Evolutionary conservation across 1,140 invertebrate species (phyloP).

Genomic region (Anastatus disparis): DNA sequence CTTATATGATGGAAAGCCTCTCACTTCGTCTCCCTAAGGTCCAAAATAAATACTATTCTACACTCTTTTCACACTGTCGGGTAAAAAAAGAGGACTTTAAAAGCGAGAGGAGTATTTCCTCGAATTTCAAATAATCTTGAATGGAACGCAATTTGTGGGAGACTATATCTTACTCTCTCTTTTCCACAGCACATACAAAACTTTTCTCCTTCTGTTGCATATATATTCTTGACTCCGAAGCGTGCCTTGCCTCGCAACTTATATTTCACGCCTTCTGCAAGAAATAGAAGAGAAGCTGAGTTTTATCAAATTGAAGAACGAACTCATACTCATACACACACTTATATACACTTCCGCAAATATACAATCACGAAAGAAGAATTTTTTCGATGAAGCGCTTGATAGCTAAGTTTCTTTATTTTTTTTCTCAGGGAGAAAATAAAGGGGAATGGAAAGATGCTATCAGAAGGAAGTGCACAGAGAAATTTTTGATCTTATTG

Average conservation of each 20-base stretch:
- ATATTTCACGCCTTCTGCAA: conserved; percentile 40
- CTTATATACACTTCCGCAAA: neutral
- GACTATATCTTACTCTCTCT: conserved; percentile 9
- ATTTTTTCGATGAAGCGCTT: neutral
- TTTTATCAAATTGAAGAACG: conserved; percentile 32
- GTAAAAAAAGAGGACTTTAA: too few species aligned
- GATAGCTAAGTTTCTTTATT: conserved; percentile 2
- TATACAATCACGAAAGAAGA: neutral
- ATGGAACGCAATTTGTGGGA: conserved; percentile 62
- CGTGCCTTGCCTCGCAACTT: conserved; percentile 37
- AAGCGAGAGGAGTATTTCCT: conserved; percentile 51
- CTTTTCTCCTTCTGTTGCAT: neutral
- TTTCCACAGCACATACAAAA: conserved; percentile 33
- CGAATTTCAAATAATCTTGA: conserved; percentile 63
- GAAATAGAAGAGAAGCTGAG: too few species aligned
- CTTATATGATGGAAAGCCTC: conserved; percentile 63
- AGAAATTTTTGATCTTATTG: neutral
- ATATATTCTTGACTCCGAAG: neutral
- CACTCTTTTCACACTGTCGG: too few species aligned
- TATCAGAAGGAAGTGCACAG: neutral
- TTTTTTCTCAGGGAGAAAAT: neutral
- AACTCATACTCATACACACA: neutral
- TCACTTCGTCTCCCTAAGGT: too few species aligned
- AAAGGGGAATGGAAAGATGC: neutral
- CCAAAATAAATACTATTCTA: too few species aligned